Evolutionary conservation across 1,140 invertebrate genomes (phyloP).

Genomic region (Drosophila micromelanica): DNA sequence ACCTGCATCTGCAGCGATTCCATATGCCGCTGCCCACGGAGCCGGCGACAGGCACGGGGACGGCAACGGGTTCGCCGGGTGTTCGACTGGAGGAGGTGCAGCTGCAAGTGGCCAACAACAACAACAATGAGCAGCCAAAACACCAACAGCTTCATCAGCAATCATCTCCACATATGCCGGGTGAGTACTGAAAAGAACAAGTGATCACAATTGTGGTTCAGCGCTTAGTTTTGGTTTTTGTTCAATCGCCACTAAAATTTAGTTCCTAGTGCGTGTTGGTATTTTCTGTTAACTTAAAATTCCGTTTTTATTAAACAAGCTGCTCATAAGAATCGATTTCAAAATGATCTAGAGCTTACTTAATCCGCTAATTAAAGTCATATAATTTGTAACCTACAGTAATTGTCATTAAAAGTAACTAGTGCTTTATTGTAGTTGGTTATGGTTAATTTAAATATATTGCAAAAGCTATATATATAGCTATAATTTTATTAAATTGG

Average conservation of each 20-base stretch:
- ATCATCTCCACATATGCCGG: constrained; percentile 38
- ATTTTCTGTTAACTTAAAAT: neutral
- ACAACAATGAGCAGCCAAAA: constrained; percentile 28
- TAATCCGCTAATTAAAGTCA: no score
- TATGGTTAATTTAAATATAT: no score
- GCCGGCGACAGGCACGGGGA: neutral
- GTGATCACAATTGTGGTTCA: no score
- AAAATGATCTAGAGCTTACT: no score
- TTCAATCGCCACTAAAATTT: neutral
- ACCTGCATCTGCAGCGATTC: constrained; percentile 71
- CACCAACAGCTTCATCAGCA: constrained; percentile 3
- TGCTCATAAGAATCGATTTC: no score
- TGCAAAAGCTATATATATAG: no score
- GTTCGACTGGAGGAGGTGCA: constrained; percentile 75
- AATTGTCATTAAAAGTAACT: neutral
- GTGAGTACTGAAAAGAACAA: constrained; percentile 29
- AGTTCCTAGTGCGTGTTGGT: neutral
- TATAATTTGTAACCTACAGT: no score
- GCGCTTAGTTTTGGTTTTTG: no score
- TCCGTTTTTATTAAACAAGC: no score
- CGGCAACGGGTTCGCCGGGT: neutral
- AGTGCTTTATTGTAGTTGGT: neutral
- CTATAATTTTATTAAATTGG: no score
- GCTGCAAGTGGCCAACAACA: constrained; percentile 51
- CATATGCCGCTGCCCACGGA: constrained; percentile 41